Percentiles rank a stretch among this genome's conserved stretches.
Evolutionary conservation across 2,797 vertebrate species (phyloP).

Genomic region (Trachops cirrhosus): DNA sequence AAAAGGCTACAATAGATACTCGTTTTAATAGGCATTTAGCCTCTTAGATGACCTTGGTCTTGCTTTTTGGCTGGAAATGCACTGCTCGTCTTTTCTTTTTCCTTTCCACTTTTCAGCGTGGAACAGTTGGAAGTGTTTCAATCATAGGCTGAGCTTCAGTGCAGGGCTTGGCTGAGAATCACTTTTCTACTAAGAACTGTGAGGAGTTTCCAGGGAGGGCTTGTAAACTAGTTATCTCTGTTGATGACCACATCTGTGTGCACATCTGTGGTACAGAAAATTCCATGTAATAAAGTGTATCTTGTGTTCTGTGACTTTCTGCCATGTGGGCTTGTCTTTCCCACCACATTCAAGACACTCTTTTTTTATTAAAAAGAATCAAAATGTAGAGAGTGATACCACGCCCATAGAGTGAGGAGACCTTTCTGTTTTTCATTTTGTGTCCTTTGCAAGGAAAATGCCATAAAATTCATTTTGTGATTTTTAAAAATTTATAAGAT

Average conservation of each 20-base stretch:
- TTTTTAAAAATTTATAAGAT: not conserved
- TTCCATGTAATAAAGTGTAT: constrained; percentile 62
- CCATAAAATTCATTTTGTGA: constrained; percentile 2
- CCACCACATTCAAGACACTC: constrained; percentile 51
- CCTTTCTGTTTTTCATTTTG: constrained; percentile 63
- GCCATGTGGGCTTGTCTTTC: constrained; percentile 60
- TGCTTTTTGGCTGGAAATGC: not conserved
- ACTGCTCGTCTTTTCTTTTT: constrained; percentile 39
- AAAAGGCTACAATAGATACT: not conserved
- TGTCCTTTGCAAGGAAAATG: constrained; percentile 27
- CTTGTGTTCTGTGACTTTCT: constrained; percentile 65
- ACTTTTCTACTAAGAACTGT: constrained; percentile 60
- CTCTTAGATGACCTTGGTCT: not conserved
- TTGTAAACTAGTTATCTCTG: constrained; percentile 75
- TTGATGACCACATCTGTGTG: constrained; percentile 73
- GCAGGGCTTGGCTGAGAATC: constrained; percentile 61
- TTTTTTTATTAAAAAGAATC: constrained; percentile 62
- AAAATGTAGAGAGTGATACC: constrained; percentile 46
- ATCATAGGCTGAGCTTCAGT: constrained; percentile 45
- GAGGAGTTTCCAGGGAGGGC: constrained; percentile 70
- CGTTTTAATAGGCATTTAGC: not conserved
- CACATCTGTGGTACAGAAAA: constrained; percentile 74
- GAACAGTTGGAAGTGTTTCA: constrained; percentile 60
- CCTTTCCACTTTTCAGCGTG: constrained; percentile 34
- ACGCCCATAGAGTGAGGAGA: constrained; percentile 50